phyloP scores from a whole-genome alignment of 2,113 vertebrate genomes.

The Epinephelus lanceolatus region DNA sequence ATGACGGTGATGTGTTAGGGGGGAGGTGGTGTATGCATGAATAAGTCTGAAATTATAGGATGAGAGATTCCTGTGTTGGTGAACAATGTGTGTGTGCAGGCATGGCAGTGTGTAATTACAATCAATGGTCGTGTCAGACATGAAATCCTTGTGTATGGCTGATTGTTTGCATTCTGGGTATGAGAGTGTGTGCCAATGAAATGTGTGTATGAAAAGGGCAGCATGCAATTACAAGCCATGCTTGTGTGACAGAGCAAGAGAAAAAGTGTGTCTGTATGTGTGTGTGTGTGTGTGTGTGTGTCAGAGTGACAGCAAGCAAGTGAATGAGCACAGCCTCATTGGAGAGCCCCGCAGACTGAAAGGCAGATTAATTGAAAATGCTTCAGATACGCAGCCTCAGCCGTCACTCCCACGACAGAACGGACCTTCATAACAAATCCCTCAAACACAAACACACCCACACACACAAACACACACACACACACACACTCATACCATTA shows the following conservation, averaged over 20 bases:
- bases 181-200: constrained; percentile 2
- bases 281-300: background rate
- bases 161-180: constrained; percentile 36
- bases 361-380: constrained; percentile 76
- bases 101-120: background rate
- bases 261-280: background rate
- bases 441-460: constrained; percentile 15
- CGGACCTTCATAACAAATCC: constrained; percentile 37
- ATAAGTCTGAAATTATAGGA: background rate
- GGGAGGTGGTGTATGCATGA: background rate
- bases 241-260: constrained; percentile 4
- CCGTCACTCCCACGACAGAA: constrained; percentile 41
- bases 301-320: constrained; percentile 32
- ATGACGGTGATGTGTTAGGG: background rate
- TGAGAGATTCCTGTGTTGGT: background rate
- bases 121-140: constrained; percentile 10
- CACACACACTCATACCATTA: background rate
- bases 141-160: constrained; percentile 10
- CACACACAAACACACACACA: constrained; percentile 8
- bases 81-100: background rate
- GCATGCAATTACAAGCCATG: constrained; percentile 41
- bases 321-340: constrained; percentile 47
- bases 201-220: constrained; percentile 14
- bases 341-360: constrained; percentile 50
- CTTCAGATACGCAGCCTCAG: constrained; percentile 48